Evolutionary conservation across 2,113 vertebrate genomes (phyloP).

Genomic region (Apodemus speciosus): DNA sequence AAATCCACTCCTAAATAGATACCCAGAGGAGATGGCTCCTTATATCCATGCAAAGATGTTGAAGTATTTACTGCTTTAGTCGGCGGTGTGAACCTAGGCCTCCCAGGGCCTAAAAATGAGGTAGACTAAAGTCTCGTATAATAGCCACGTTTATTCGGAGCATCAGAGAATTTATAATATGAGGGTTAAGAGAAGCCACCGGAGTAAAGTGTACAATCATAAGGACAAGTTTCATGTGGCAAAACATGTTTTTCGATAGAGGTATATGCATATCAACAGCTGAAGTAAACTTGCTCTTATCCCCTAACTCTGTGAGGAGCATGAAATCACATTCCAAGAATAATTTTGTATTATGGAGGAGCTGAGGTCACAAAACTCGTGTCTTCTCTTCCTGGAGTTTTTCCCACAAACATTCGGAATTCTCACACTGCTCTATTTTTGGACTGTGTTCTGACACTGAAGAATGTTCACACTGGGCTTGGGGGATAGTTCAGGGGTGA

Average conservation of each 20-base stretch:
- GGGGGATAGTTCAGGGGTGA: background rate
- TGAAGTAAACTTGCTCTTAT: background rate
- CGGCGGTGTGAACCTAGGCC: background rate
- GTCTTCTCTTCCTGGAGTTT: background rate
- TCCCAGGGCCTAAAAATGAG: background rate
- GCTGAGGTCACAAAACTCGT: background rate
- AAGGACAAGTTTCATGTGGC: background rate
- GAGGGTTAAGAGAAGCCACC: background rate
- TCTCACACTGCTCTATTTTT: background rate
- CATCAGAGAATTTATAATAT: background rate
- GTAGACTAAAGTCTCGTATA: background rate
- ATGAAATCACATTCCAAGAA: background rate
- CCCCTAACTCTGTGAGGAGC: background rate
- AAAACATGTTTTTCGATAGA: background rate
- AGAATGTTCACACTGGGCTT: background rate
- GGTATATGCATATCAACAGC: no score
- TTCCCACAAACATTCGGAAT: background rate
- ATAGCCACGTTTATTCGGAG: background rate
- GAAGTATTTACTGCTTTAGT: background rate
- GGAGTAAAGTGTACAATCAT: background rate
- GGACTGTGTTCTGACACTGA: background rate
- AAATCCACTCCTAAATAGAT: background rate
- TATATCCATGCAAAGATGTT: background rate
- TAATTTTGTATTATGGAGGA: background rate
- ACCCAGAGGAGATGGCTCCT: background rate